phyloP scores from a whole-genome alignment of 1,140 invertebrate species.

The Eueides isabella region DNA sequence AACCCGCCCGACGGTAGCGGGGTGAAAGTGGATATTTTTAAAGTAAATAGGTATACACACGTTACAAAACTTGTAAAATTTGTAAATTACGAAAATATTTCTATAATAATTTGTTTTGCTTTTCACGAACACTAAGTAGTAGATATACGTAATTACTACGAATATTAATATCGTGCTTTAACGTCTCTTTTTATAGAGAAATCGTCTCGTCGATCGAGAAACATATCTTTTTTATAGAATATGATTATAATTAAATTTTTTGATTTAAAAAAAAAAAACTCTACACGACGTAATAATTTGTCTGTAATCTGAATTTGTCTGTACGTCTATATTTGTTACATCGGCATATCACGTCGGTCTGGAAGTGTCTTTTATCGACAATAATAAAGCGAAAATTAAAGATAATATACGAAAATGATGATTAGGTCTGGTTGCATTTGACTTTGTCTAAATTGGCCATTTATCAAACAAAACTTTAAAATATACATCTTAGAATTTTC shows the following conservation, averaged over 20 bases:
- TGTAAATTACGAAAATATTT: not conserved
- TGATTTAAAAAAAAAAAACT: too few species aligned
- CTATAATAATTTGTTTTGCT: not conserved
- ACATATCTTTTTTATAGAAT: too few species aligned
- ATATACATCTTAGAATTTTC: too few species aligned
- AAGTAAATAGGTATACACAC: not conserved
- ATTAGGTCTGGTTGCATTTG: not conserved
- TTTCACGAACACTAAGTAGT: not conserved
- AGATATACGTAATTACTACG: too few species aligned
- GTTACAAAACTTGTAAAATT: constrained; percentile 1
- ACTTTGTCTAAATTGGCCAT: too few species aligned
- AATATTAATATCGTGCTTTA: too few species aligned
- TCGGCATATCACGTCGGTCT: not conserved
- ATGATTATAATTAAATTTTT: too few species aligned
- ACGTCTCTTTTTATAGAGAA: too few species aligned
- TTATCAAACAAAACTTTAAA: too few species aligned
- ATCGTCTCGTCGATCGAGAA: too few species aligned
- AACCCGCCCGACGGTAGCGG: constrained; percentile 20
- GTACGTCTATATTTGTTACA: not conserved
- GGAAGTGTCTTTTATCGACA: not conserved
- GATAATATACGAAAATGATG: not conserved
- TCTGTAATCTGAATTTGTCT: too few species aligned
- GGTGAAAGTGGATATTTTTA: constrained; percentile 31
- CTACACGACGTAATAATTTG: too few species aligned
- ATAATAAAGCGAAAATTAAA: not conserved